Evolutionary conservation across 1,140 invertebrate species (phyloP), one percentile per base, ranked within the genome.

Genomic region (Saxidomus purpurata): DNA sequence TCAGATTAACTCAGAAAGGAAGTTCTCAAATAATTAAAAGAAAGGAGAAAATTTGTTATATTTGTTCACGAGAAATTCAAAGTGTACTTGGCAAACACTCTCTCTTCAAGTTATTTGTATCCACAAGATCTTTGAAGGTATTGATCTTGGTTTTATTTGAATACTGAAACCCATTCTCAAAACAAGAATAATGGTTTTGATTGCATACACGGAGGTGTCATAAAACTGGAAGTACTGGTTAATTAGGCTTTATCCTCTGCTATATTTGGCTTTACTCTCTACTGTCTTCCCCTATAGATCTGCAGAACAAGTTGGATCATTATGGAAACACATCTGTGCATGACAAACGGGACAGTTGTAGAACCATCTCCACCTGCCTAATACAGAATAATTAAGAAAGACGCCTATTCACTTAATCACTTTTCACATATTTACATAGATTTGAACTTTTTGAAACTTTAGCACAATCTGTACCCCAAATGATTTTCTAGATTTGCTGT

Each of bases 51-150:
- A 77, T 38, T 77, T 87, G 31, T 77, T 13, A 31, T 77, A 87
- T 77, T 77, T 59, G 49, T 55, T 76, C 69, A 49, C n/a, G 71
- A 40, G 38, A 77, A 28, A 55, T 87, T 77, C 84, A 55, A 49
- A 52, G 69, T 76, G 69, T 87, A 47, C 74, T 55, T 25, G 31
- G 69, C 38, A 87, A 87, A 87, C 71, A 87, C 38, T 17, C 8
- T 49, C 43, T 61, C 15, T 55, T 59, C 43, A 19, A 17, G 15
- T 59, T 43, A 80, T 80, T 59, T 59, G 55, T 47, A 40, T n/a
- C 55, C 6, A 82, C 49, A 82, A 43, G 28, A 67, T 25, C 61
- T 15, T 63, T 19, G 13, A 63, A 22, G 11, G 22, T 67, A 82
- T 82, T 82, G 80, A 82, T 82, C 59, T 19, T 25, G n/a, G 25